These are phyloP conservation scores for Meda fulgida DNA, from an alignment of 2,797 vertebrate genomes.

Conservation along the genomic window DNA sequence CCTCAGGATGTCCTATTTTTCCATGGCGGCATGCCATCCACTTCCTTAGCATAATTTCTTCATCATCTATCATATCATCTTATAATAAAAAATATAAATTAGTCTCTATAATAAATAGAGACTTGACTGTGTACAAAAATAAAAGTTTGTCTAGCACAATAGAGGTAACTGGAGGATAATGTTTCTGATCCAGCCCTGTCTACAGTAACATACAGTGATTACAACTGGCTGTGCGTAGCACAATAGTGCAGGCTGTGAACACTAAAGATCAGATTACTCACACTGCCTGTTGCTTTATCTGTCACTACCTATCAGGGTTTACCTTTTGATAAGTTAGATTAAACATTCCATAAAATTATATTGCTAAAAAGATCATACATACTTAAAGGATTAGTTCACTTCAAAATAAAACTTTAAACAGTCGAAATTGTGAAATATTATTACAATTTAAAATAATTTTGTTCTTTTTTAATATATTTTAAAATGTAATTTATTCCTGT, in stretches of 20 bases:
- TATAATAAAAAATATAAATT: neutral
- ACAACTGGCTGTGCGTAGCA: conserved; percentile 14
- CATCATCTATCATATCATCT: neutral
- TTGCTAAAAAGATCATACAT: neutral
- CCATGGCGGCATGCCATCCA: conserved; percentile 57
- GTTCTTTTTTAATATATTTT: neutral
- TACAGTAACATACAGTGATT: conserved; percentile 39
- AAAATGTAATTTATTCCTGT: neutral
- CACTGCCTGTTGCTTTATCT: conserved; percentile 10
- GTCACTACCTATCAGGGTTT: neutral
- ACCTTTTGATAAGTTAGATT: neutral
- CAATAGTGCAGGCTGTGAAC: neutral
- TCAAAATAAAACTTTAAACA: too few relatives aligned
- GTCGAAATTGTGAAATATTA: neutral
- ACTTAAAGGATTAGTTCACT: too few relatives aligned
- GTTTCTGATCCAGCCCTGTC: conserved; percentile 15
- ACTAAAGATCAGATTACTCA: conserved; percentile 20
- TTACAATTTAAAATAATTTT: neutral
- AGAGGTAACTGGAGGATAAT: neutral
- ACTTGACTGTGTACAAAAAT: neutral
- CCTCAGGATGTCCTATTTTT: conserved; percentile 69
- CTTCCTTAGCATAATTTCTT: conserved; percentile 49
- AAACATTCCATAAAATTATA: neutral
- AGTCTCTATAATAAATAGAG: neutral
- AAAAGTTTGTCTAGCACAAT: neutral